Base-by-base conservation (phyloP, 1,140 invertebrate genomes). In the Leptoteleia sp. region DNA sequence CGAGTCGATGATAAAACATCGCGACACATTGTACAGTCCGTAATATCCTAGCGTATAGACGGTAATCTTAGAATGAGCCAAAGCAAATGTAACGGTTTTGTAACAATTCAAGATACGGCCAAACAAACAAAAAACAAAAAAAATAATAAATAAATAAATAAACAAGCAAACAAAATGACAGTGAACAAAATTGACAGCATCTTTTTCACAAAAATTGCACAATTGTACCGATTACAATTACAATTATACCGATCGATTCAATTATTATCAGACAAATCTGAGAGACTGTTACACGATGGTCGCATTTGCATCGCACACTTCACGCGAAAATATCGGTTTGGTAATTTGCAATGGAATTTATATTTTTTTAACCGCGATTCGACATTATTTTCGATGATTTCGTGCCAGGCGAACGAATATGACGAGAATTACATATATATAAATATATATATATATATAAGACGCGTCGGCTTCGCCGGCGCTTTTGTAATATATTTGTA, bases 401-500 rank as follows among this genome's bases (percentile, higher is more conserved):
- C 22, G n/a, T 35, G 17, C 31, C 12, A 19, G n/a, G 52, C 17
- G 52, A 37, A 17, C 13, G 12, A 35, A 17, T 15, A 22, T 15
- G n/a, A 47, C 9, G 15, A 59, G 19, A 57, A 40, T 13, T 35
- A 55, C 22, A 71, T 35, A 50, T 55, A 64, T 55, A 65, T 35
- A 55, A 22, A 71, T 35, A 50, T 55, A 64, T 55, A 65, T 35
- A 55, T 33, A 71, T 35, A 50, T 55, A 64, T 55, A 65, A 50
- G 22, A 12, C 29, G 54, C 61, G 48, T 62, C 65, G 22, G 42
- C 22, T 15, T 17, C 13, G 9, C 22, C 29, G 76, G 43, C 61
- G 43, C 48, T 77, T 86, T 88, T 89, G 87, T 88, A 88, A 85
- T 35, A 88, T 89, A 89, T 72, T 79, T 89, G 88, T 89, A 89